Percentiles rank a stretch among this genome's conserved stretches.
phyloP scores from a whole-genome alignment of 2,797 vertebrate species.

The Bucorvus abyssinicus region DNA sequence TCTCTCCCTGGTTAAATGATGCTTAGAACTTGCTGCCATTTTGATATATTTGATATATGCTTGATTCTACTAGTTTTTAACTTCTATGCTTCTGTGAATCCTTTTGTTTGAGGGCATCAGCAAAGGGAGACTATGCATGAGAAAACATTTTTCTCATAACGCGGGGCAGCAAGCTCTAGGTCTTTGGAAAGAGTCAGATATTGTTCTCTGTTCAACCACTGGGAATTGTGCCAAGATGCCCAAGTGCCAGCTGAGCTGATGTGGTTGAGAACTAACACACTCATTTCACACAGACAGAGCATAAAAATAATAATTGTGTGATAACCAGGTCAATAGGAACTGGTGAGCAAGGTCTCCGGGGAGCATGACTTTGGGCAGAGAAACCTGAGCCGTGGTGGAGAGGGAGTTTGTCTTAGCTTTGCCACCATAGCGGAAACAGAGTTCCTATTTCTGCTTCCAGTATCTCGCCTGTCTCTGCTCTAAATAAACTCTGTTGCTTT shows the following conservation, averaged over 20 bases:
- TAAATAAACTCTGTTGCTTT: neutral
- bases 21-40: neutral
- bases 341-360: neutral
- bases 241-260: neutral
- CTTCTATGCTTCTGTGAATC: neutral
- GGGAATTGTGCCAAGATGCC: neutral
- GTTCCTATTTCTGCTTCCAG: neutral
- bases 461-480: neutral
- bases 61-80: neutral
- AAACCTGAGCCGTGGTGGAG: accelerated
- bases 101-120: neutral
- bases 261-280: neutral
- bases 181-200: neutral
- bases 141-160: neutral
- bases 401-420: neutral
- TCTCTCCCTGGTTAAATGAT: neutral
- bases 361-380: neutral
- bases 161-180: neutral
- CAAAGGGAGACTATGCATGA: neutral
- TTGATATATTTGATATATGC: neutral
- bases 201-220: neutral
- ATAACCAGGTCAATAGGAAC: neutral
- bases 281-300: neutral
- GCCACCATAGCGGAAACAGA: neutral
- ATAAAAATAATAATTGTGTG: neutral